Conservation (phyloP, 1,140 invertebrate genomes). For the Drosophila cardini region DNA sequence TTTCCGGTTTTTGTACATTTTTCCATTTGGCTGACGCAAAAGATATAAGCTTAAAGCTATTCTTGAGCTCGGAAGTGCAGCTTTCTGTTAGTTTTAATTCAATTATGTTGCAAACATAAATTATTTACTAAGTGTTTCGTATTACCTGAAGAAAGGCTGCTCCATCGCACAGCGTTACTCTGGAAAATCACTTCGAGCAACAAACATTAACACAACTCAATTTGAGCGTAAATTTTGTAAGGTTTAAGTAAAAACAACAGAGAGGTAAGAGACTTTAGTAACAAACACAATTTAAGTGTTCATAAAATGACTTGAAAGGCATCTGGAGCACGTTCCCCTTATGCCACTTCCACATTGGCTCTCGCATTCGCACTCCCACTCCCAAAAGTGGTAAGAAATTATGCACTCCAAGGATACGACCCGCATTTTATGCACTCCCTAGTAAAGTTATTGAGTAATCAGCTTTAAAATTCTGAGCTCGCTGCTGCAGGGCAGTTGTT, state of each 20-base stretch:
- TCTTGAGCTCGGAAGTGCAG: slow-evolving; percentile 18
- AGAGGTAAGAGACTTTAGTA: slow-evolving; percentile 63
- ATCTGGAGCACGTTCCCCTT: slow-evolving; percentile 42
- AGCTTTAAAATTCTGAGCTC: slow-evolving; percentile 72
- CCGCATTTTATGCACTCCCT: slow-evolving; percentile 74
- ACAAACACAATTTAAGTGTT: slow-evolving; percentile 80
- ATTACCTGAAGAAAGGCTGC: slow-evolving; percentile 59
- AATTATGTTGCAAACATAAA: slow-evolving; percentile 71
- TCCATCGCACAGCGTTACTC: slow-evolving; percentile 29
- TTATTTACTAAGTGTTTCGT: slow-evolving; percentile 69
- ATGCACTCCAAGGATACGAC: slow-evolving; percentile 75
- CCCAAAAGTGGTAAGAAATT: slow-evolving; percentile 48
- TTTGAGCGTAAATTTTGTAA: slow-evolving; percentile 75
- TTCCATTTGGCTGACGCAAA: slow-evolving; percentile 34
- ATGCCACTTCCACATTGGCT: not conserved
- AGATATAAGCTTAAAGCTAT: slow-evolving; percentile 2
- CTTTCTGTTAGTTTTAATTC: slow-evolving; percentile 50
- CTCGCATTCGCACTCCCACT: slow-evolving; percentile 3
- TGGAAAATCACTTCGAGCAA: slow-evolving; percentile 60
- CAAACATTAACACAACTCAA: slow-evolving; percentile 72
- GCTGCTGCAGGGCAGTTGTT: slow-evolving; percentile 23
- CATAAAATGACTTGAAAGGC: slow-evolving; percentile 70
- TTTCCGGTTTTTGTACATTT: too few relatives aligned
- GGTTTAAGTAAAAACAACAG: slow-evolving; percentile 60
- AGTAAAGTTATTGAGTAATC: slow-evolving; percentile 82